Percentiles rank a stretch among this genome's conserved stretches.
phyloP scores from a whole-genome alignment of 2,797 vertebrate genomes.

The Sebastes cheni region DNA sequence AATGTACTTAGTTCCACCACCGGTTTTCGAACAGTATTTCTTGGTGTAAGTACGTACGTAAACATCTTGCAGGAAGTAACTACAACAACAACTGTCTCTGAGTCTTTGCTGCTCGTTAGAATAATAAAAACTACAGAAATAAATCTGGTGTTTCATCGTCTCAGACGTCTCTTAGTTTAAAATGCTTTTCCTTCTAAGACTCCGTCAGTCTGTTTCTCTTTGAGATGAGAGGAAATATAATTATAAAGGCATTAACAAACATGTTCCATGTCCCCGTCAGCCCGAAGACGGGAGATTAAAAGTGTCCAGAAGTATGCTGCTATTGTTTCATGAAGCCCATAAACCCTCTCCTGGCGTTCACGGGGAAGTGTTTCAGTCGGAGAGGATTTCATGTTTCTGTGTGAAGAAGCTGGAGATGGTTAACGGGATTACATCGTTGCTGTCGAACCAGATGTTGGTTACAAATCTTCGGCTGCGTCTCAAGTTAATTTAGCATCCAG shows the following conservation, averaged over 20 bases:
- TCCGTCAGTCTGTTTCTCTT: not conserved
- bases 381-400: not conserved
- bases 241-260: not conserved
- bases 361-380: not conserved
- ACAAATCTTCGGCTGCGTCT: not conserved
- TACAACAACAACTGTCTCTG: not conserved
- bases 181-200: not conserved
- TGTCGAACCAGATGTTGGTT: not conserved
- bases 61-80: not conserved
- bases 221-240: not conserved
- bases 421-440: not conserved
- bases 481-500: not conserved
- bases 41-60: not conserved
- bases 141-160: too few species aligned
- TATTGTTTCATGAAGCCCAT: slow-evolving; percentile 9
- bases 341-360: not conserved
- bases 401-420: not conserved
- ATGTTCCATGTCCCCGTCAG: not conserved
- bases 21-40: not conserved
- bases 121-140: not conserved
- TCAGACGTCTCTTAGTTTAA: too few species aligned
- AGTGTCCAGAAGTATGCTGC: not conserved
- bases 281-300: not conserved
- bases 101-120: not conserved
- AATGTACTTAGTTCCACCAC: not conserved